These are phyloP conservation scores for Clusia tigrina DNA, from an alignment of 2,888 invertebrate species.

Conservation along the genomic window DNA sequence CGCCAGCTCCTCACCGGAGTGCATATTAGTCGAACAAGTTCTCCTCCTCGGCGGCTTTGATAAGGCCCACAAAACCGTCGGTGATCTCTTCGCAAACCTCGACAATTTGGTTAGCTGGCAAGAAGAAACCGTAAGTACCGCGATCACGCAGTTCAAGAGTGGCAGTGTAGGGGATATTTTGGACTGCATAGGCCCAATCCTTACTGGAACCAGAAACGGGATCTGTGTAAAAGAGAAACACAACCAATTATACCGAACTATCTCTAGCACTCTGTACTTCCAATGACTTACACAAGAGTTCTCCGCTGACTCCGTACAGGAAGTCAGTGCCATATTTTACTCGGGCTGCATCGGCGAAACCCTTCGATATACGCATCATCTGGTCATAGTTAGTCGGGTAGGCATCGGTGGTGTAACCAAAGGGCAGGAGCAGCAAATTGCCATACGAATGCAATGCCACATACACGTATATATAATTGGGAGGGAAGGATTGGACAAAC, in stretches of 20 bases:
- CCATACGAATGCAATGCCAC: conserved; percentile 52
- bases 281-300: conserved; percentile 49
- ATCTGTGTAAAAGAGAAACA: conserved; percentile 38
- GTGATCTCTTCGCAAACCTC: conserved; percentile 46
- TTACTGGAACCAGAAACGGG: conserved; percentile 49
- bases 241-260: neutral
- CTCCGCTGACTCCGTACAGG: conserved; percentile 47
- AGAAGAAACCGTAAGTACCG: conserved; percentile 49
- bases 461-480: conserved; percentile 47
- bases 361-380: conserved; percentile 48
- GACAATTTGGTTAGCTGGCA: conserved; percentile 49
- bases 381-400: conserved; percentile 50
- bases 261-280: no score
- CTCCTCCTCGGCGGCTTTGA: conserved; percentile 23
- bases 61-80: conserved; percentile 28
- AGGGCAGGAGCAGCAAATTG: conserved; percentile 48
- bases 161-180: conserved; percentile 43
- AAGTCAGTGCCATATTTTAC: conserved; percentile 46
- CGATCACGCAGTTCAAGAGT: conserved; percentile 51
- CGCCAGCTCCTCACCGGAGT: no score
- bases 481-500: conserved; percentile 40
- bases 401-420: conserved; percentile 44
- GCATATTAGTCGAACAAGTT: conserved; percentile 25
- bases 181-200: conserved; percentile 52
- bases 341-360: conserved; percentile 45